Base-by-base conservation (phyloP, 2,888 invertebrate species). In the Drosophila incognita region DNA sequence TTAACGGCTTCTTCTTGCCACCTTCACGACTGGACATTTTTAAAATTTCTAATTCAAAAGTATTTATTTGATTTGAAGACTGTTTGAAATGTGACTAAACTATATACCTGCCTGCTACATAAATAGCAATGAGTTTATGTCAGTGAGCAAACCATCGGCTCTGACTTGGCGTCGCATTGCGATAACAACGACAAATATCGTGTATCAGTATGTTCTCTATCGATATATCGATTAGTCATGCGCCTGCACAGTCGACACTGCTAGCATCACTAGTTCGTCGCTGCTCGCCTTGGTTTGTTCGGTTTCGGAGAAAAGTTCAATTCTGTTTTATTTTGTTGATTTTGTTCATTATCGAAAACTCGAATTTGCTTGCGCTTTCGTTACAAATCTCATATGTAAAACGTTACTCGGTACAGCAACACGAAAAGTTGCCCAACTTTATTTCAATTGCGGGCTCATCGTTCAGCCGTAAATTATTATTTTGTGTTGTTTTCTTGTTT, bases 1-100 rank as follows among this genome's bases (percentile, higher is more conserved):
- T 98, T 83, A 98, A 93, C 0, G 98, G 98, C 93, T 98, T 98
- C 93, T 98, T 98, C 93, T 99, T 98, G 68, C 98, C 98, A 93
- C 98, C 98, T 93, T 97, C 97, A 64, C 97, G 95, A 74, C 96
- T 96, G 79, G 97, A 96, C 97, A 97, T 97, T 93, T 27, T 38
- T n/a, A 0, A 31, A 21, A 42, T 24, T 46, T 31, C 11, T 3
- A 21, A 24, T 46, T 46, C 15, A 8, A 46, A 46, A 24, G 24
- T 15, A 15, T 15, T 13, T 29, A 35, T 40, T 51, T 24, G 1
- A 21, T 13, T 57, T 31, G 31, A 10, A n/a, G 40, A 13, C 13
- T 42, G 21, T 10, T 27, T 63, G 11, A 29, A n/a, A 18, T 60
- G 0, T 4, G 40, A 21, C 13, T 57, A 1, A n/a, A 33, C 2